Conservation (phyloP, 2,888 invertebrate genomes). For the Ommatoiulus sabulosus region DNA sequence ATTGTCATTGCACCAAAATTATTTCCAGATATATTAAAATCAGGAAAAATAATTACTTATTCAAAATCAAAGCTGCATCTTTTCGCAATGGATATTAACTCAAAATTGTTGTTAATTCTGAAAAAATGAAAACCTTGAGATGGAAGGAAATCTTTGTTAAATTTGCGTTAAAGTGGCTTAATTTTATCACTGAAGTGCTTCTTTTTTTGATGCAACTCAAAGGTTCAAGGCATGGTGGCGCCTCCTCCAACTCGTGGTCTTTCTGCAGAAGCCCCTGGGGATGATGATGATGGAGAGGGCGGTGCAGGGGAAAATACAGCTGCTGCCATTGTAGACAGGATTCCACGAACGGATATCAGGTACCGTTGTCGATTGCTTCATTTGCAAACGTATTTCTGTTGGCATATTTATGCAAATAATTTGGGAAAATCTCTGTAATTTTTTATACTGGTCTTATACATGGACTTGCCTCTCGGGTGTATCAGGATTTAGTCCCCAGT, state of each 20-base stretch:
- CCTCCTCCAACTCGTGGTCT: conserved; percentile 80
- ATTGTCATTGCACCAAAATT: background rate
- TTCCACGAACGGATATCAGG: conserved; percentile 83
- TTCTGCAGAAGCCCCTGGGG: conserved; percentile 63
- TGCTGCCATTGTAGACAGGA: conserved; percentile 74
- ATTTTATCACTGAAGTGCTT: background rate
- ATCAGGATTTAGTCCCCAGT: too few species aligned
- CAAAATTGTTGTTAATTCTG: background rate
- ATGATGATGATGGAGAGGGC: conserved; percentile 69
- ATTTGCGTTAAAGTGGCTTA: too few species aligned
- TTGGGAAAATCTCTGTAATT: too few species aligned
- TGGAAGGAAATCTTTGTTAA: background rate
- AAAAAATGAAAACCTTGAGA: background rate
- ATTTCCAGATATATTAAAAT: background rate
- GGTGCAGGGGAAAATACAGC: conserved; percentile 70
- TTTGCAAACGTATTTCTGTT: background rate
- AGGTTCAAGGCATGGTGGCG: conserved; percentile 76
- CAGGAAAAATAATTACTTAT: too few species aligned
- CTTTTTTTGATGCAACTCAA: background rate
- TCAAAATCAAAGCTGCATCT: too few species aligned
- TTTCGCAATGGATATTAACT: too few species aligned
- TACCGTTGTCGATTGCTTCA: conserved; percentile 56
- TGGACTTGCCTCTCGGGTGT: too few species aligned
- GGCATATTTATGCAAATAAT: background rate
- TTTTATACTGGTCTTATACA: too few species aligned